These are phyloP conservation scores for Pangasius djambal DNA, from an alignment of 2,797 vertebrate genomes.

Conservation along the genomic window DNA sequence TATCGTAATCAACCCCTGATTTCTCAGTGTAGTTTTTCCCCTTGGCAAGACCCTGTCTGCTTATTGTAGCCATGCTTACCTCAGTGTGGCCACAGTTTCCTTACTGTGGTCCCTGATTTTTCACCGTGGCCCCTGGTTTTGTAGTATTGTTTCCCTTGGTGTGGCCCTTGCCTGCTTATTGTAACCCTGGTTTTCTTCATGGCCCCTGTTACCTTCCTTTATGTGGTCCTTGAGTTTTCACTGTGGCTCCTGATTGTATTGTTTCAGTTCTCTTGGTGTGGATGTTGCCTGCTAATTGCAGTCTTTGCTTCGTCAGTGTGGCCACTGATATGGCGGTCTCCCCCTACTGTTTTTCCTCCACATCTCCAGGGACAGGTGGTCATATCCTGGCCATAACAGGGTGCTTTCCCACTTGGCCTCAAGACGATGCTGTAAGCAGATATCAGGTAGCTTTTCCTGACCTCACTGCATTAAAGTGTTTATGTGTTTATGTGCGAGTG, in stretches of 20 bases:
- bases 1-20: neutral
- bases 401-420: constrained; percentile 69
- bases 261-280: neutral
- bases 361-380: constrained; percentile 61
- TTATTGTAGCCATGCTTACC: neutral
- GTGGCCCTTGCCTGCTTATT: neutral
- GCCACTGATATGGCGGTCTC: neutral
- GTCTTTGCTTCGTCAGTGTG: neutral
- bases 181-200: neutral
- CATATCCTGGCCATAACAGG: constrained; percentile 63
- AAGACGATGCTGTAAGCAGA: constrained; percentile 41
- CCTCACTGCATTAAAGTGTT: constrained; percentile 21
- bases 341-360: constrained; percentile 45
- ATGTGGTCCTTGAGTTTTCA: neutral
- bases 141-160: neutral
- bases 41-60: neutral
- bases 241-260: neutral
- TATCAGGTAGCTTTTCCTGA: constrained; percentile 66
- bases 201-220: neutral
- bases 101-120: neutral
- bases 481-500: constrained; percentile 20
- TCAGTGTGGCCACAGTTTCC: neutral
- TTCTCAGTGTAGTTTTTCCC: neutral
- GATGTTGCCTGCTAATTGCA: neutral
- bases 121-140: neutral